phyloP scores from a whole-genome alignment of 2,888 invertebrate species.

The Nephrocerus scutellatus region DNA sequence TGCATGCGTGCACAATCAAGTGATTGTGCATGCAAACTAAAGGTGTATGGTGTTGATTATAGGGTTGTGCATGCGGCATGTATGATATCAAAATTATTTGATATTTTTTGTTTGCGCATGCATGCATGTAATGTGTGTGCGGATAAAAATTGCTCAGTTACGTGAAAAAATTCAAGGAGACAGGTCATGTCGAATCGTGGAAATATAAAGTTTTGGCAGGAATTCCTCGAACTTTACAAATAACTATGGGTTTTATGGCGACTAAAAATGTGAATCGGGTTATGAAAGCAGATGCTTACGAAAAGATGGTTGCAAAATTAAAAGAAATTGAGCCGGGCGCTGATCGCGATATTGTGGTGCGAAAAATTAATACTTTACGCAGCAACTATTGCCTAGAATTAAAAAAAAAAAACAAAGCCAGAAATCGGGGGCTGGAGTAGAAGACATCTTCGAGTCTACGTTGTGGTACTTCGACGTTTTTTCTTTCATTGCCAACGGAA shows the following conservation, averaged over 20 bases:
- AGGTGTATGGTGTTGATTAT: too few species aligned
- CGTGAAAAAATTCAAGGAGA: too few species aligned
- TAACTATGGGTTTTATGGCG: conserved; percentile 2
- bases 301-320: conserved; percentile 1
- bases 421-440: conserved; percentile 7
- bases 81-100: too few species aligned
- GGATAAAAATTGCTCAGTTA: too few species aligned
- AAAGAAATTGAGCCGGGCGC: conserved; percentile 4
- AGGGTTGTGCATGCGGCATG: too few species aligned
- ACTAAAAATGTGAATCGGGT: conserved; percentile 4
- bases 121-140: too few species aligned
- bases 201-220: conserved; percentile 3
- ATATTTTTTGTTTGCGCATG: too few species aligned
- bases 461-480: conserved; percentile 8
- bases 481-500: too few species aligned
- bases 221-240: conserved; percentile 3
- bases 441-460: conserved; percentile 3
- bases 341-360: conserved; percentile 1
- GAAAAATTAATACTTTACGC: conserved; percentile 6
- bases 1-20: too few species aligned
- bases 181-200: too few species aligned
- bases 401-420: conserved; percentile 6
- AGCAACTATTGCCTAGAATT: too few species aligned
- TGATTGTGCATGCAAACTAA: too few species aligned
- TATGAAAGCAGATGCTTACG: conserved; percentile 6